Conservation (phyloP, 2,113 vertebrate genomes). For the Halichoerus grypus region DNA sequence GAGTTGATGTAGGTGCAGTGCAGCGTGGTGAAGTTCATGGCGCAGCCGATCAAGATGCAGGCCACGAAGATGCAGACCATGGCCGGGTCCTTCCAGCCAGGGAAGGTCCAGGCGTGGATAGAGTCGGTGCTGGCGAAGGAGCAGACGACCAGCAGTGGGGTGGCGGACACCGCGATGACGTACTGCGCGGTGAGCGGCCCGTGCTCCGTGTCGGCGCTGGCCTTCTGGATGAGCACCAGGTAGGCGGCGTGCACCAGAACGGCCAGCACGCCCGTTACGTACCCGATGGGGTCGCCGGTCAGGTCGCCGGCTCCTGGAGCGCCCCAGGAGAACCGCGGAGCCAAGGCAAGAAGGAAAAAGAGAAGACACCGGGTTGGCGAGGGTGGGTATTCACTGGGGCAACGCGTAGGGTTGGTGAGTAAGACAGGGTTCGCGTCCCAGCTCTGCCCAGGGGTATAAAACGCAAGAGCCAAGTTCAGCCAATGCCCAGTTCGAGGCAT, state of each 20-base stretch:
- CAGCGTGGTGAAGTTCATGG: constrained; percentile 99
- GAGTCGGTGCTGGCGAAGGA: constrained; percentile 95
- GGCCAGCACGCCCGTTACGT: constrained; percentile 95
- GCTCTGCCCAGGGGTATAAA: neutral
- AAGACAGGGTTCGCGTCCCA: neutral
- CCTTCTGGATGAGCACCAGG: constrained; percentile 98
- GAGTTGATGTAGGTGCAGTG: constrained; percentile 99
- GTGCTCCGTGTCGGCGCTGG: constrained; percentile 93
- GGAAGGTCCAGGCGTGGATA: constrained; percentile 95
- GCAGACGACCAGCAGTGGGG: constrained; percentile 93
- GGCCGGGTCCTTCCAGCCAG: constrained; percentile 93
- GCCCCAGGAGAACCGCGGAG: neutral
- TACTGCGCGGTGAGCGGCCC: constrained; percentile 98
- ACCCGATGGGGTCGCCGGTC: constrained; percentile 95
- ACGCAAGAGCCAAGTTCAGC: neutral
- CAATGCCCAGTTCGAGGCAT: neutral
- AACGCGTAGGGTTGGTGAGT: neutral
- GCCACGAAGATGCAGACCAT: constrained; percentile 93
- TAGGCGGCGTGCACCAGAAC: constrained; percentile 97
- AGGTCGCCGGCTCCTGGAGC: constrained; percentile 96
- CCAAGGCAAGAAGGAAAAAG: neutral
- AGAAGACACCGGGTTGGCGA: constrained; percentile 58
- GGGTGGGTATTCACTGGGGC: neutral
- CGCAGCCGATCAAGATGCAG: constrained; percentile 96
- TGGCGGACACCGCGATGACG: constrained; percentile 94